Evolutionary conservation across 2,797 vertebrate species (phyloP), one percentile per base, ranked within the genome.

Genomic region (Hypotaenidia philippensis): DNA sequence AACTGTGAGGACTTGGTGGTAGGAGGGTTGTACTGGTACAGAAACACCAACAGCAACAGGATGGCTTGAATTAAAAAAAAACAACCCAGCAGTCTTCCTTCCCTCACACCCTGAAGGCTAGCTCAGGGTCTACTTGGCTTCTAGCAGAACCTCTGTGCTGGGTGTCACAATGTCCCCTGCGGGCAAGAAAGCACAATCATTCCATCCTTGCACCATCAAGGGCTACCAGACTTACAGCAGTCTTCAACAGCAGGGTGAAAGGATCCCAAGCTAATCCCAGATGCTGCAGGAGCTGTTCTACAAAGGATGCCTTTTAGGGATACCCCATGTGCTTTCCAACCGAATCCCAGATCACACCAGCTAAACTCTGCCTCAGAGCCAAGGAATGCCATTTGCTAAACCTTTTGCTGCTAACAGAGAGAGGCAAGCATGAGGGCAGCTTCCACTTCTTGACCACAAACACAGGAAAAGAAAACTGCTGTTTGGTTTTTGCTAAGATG

Each of bases 151-250:
- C 32, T 32, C 50, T 18, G 36, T 21, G 34, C 57, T 25, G 19
- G 22, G 23, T 21, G 36, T 29, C 17, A 12, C 26, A 27, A 27
- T 0, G 2, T 31, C 20, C 32, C 25, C 27, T 2, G 1, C 2
- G 20, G 45, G 29, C 29, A 47, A 34, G 38, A 64, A 53, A 40
- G 21, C 9, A 8, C 1, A 5, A 34, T 20, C 45, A 23, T 32
- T 31, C 26, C 20, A 19, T 27, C 32, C 32, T 36, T 5, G 3
- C 45, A 17, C 25, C 26, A 18, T 5, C 25, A 19, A 15, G 15
- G 57, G 45, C 25, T 41, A 49, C 53, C 9, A 13, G 19, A 9
- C 50, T 47, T 22, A 5, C 32, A 23, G 25, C 20, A 12, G n/a
- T 7, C 41, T 44, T 52, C 2, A 2, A 7, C 1, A 40, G 38